A percentile compares a stretch with the other conserved stretches of the same genome.
Conservation (phyloP, 2,797 vertebrate genomes). For the Hyperoplus immaculatus region DNA sequence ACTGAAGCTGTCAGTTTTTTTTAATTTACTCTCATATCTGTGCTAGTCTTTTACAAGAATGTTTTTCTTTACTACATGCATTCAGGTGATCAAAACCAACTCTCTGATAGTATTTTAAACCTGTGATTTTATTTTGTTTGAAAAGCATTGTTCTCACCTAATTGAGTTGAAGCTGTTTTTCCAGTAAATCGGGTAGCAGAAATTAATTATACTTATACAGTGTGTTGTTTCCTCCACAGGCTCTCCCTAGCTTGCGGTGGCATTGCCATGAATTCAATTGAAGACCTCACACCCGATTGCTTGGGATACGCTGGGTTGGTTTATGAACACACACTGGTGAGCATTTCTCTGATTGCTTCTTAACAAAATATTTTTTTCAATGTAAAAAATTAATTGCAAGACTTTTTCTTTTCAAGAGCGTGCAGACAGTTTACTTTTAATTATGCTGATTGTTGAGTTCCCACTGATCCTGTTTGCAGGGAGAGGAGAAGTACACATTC, state of each 20-base stretch:
- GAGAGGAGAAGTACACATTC: conserved; percentile 89
- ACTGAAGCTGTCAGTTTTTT: not conserved
- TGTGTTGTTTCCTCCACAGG: conserved; percentile 70
- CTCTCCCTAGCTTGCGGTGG: conserved; percentile 95
- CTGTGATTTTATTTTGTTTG: not conserved
- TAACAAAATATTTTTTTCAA: not conserved
- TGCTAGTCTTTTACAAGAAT: conserved; percentile 90
- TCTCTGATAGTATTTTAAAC: not conserved
- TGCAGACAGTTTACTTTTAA: not conserved
- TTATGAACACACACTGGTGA: conserved; percentile 95
- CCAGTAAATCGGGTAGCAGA: not conserved
- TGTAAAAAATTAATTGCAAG: not conserved
- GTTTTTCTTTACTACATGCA: conserved; percentile 83
- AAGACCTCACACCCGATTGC: conserved; percentile 92
- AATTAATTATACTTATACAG: not conserved
- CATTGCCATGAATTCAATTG: conserved; percentile 95
- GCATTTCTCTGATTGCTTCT: conserved; percentile 48
- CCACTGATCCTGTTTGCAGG: conserved; percentile 77
- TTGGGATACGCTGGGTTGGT: conserved; percentile 94
- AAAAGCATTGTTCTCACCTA: not conserved
- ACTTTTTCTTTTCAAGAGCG: not conserved
- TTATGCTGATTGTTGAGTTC: too few relatives aligned
- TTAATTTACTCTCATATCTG: conserved; percentile 71
- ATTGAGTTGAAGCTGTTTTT: not conserved
- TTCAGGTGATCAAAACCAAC: conserved; percentile 89